Evolutionary conservation across 1,140 invertebrate genomes (phyloP).

Genomic region (Drosophila melanogaster): DNA sequence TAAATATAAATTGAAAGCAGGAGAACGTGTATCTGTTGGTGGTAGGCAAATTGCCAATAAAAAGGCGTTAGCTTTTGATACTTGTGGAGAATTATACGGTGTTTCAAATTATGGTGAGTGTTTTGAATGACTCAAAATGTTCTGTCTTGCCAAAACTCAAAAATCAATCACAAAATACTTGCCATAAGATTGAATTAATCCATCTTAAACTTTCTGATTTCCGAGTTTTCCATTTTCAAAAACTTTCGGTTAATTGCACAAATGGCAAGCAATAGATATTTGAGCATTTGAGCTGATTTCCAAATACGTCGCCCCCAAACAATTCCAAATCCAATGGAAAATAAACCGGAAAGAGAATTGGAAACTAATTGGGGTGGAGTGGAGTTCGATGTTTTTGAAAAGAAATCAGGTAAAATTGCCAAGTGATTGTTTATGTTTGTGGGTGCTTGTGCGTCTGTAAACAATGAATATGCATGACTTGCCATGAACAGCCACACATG

Average conservation of each 20-base stretch:
- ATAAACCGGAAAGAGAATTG: neutral
- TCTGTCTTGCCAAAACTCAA: no score
- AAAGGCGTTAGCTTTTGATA: neutral
- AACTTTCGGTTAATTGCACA: constrained; percentile 49
- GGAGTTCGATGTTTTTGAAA: constrained; percentile 21
- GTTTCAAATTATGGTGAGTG: neutral
- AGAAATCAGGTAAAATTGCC: constrained; percentile 62
- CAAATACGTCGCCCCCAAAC: neutral
- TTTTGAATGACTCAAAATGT: neutral
- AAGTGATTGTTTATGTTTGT: constrained; percentile 37
- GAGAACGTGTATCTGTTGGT: constrained; percentile 6
- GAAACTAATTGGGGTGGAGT: constrained; percentile 23
- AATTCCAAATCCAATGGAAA: constrained; percentile 1
- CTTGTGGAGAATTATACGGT: neutral
- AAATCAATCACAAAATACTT: no score
- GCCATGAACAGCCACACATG: constrained; percentile 59
- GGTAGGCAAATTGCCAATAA: constrained; percentile 38
- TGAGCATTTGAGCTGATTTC: no score
- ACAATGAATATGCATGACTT: constrained; percentile 78
- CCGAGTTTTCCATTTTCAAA: neutral
- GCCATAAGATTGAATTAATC: no score
- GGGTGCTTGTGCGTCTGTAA: constrained; percentile 51
- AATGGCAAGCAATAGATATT: constrained; percentile 17
- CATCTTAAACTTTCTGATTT: neutral
- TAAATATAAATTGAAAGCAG: constrained; percentile 58